Base-by-base conservation (phyloP, 1,140 invertebrate genomes). In the Mycetomoellerius zeteki region DNA sequence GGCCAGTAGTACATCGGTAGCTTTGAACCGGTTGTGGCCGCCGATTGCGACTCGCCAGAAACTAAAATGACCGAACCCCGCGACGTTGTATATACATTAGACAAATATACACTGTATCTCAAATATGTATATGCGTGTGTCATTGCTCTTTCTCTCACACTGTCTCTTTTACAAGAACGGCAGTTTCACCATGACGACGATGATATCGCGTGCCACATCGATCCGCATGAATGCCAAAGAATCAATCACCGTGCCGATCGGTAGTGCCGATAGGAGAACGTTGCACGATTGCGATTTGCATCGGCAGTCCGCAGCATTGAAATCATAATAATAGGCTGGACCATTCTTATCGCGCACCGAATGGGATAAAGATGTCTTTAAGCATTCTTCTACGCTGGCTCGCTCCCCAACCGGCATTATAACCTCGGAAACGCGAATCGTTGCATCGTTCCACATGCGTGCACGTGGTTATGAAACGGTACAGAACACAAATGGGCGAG, bases 321-420 rank as follows among this genome's bases (percentile, higher is more conserved):
- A 92, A 92, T 92, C 88, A 87, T 91, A 92, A 92, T 91, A 90
- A 92, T 91, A 92, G 86, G 71, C 73, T 89, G 82, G 90, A 64
- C 84, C 85, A 86, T 92, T 92, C 84, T 91, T 85, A 81, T 86
- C 47, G 54, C 30, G 52, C 19, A n/a, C 50, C 33, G 82, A 85
- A 81, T 52, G 69, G 62, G 58, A 91, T 86, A 86, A 86, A 88
- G 86, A 89, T 81, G 84, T 90, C 85, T 81, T 87, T 88, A 76
- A 64, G 43, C 78, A 52, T 37, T 62, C 85, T 33, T 73, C 37
- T 72, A 37, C 37, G 37, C 24, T 33, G 21, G 52, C 33, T 72
- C 50, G 30, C 7, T 56, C 27, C 6, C 62, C n/a, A 69, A 1
- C 78, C 65, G 76, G n/a, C 47, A 24, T 21, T 47, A 14, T 16